Evolutionary conservation across 2,888 invertebrate species (phyloP), one percentile per base, ranked within the genome.

Genomic region (Pristionchus maxplancki): DNA sequence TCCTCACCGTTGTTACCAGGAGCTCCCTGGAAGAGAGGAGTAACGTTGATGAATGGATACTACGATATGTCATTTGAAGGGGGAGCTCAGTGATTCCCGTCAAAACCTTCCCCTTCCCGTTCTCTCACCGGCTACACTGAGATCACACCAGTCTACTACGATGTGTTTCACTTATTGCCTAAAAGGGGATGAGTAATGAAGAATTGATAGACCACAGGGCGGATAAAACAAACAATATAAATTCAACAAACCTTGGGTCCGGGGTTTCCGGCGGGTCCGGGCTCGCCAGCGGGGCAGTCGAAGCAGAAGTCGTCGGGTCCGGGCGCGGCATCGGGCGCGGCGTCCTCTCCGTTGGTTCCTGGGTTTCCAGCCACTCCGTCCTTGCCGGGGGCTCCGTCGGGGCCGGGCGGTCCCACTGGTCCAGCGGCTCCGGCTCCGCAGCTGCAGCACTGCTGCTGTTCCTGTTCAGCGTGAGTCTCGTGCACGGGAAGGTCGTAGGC

Each of bases 371-470:
- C 90, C n/a, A 87, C 88, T 90, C 93, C 93, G 88, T 78, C 78
- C 4, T 78, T 78, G 44, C 78, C 78, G 11, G 78, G 78, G 1
- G 78, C 78, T 40, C 78, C 78, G 78, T 78, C 78, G 78, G 48
- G 78, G 4, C 78, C 78, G 78, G 78, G 44, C 44, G 78, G 78
- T 90, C 93, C 40, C 78, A 91, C 89, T 62, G 92, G 92, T 90
- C 92, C 92, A 64, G 92, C 90, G 50, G 90, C 89, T 89, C 92
- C 92, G 37, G 88, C 58, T 86, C 91, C 92, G 90, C 93, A 93
- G 64, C 92, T 91, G 91, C 93, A 93, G 91, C 93, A 92, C 58
- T 17, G 44, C 44, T 78, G 78, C 78, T 78, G 78, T 37, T 71
- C 37, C 78, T 78, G 78, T 44, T 78, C 78, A 24, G 40, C 44